phyloP scores from a whole-genome alignment of 2,113 vertebrate genomes.

The Phyllostomus hastatus region DNA sequence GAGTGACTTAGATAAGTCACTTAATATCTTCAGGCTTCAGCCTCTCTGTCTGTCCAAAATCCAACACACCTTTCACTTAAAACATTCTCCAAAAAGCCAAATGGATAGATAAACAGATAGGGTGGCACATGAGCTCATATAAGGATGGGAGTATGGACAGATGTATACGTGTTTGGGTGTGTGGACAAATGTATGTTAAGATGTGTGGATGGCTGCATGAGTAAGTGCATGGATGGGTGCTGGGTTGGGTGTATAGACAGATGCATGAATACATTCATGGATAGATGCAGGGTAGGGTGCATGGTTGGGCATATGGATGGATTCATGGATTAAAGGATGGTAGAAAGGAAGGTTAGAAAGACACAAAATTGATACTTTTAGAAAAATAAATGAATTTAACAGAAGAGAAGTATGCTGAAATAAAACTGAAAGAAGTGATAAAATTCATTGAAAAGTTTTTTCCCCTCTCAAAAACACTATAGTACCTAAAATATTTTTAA shows the following conservation, averaged over 20 bases:
- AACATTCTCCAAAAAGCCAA: background rate
- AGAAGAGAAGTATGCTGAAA: background rate
- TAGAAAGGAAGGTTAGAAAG: background rate
- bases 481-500: background rate
- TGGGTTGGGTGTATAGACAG: background rate
- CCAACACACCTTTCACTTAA: background rate
- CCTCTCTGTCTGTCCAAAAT: background rate
- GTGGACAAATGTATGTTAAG: background rate
- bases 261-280: background rate
- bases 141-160: background rate
- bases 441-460: background rate
- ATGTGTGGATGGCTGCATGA: no score
- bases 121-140: no score
- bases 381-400: background rate
- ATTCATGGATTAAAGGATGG: background rate
- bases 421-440: background rate
- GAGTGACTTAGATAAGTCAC: background rate
- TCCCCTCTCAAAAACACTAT: background rate
- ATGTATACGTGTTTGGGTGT: rapidly evolving
- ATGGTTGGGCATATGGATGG: background rate
- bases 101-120: background rate
- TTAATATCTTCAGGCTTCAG: background rate
- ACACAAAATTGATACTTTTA: background rate
- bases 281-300: background rate
- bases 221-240: background rate